Percentiles rank a stretch among this genome's conserved stretches.
phyloP scores from a whole-genome alignment of 1,140 invertebrate species.

The Zophobas morio region DNA sequence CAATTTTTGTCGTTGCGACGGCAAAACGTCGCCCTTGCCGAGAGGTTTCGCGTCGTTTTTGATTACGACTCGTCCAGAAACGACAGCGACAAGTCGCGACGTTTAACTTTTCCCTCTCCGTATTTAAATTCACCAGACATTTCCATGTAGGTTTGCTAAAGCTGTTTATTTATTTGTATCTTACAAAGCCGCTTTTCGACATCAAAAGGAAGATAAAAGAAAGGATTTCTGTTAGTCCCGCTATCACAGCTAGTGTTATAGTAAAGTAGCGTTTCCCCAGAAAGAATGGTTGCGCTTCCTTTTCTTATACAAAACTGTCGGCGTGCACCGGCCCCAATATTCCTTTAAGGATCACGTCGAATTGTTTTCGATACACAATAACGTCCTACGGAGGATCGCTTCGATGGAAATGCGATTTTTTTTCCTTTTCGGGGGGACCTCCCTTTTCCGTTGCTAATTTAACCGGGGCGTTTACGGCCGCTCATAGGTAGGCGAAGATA shows the following conservation, averaged over 20 bases:
- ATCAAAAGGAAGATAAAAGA: slow-evolving; percentile 48
- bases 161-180: slow-evolving; percentile 50
- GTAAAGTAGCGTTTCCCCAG: slow-evolving; percentile 33
- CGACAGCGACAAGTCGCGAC: slow-evolving; percentile 23
- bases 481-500: slow-evolving; percentile 5
- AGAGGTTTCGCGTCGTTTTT: not conserved
- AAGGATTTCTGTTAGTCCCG: slow-evolving; percentile 34
- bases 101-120: not conserved
- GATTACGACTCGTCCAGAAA: not conserved
- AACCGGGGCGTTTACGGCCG: slow-evolving; percentile 4
- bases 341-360: slow-evolving; percentile 38
- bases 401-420: slow-evolving; percentile 15
- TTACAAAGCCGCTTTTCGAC: slow-evolving; percentile 43
- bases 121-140: slow-evolving; percentile 43
- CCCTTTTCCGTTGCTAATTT: slow-evolving; percentile 15
- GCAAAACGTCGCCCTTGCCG: not conserved
- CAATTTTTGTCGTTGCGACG: slow-evolving; percentile 1
- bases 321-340: slow-evolving; percentile 12
- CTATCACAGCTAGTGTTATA: slow-evolving; percentile 45
- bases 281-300: slow-evolving; percentile 25
- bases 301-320: slow-evolving; percentile 39
- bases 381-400: not conserved
- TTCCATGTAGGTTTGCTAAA: slow-evolving; percentile 39
- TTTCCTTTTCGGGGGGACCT: slow-evolving; percentile 5
- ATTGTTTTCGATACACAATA: slow-evolving; percentile 39